Evolutionary conservation across 1,140 invertebrate species (phyloP), one percentile per base, ranked within the genome.

Genomic region (Drosophila asahinai): DNA sequence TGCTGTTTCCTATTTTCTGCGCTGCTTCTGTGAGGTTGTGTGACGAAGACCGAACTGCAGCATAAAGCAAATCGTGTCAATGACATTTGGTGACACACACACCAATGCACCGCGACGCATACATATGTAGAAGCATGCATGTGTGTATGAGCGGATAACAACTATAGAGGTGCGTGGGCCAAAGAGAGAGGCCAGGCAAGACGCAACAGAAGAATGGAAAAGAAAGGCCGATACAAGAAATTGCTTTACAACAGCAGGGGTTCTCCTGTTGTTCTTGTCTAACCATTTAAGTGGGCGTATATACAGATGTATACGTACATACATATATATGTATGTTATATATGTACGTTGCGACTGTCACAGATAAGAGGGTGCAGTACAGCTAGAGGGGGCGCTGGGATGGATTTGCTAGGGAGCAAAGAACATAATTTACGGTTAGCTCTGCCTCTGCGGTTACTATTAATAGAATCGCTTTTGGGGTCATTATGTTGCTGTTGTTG

Each of bases 11-110:
- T 55, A 55, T 55, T 38, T 55, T 33, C 64, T 51, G 54, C 55
- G 45, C 47, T 59, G 76, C 73, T 55, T 62, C 75, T 62, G 51
- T 75, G 78, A 47, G 58, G 62, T 73, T 73, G 54, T 73, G 67
- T 72, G 47, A 33, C 54, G 70, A 73, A 22, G 67, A 72, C 45
- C 67, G 54, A 80, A 72, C 74, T 90, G 86, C 84, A 87, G 81
- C 73, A 87, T 89, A 81, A 89, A 89, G 84, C 77, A 84, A 87
- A 89, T 87, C 84, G 80, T 89, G 84, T 87, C 84, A 87, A 87
- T 87, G 84, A 87, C 84, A 87, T 87, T 87, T 89, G 77, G 84
- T 83, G 84, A 87, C 84, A 87, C 77, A 83, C 80, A 71, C 67
- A 71, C 67, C 40, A 67, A 14, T 42, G 49, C 33, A 51, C 12